Evolutionary conservation across 2,888 invertebrate genomes (phyloP), one percentile per base, ranked within the genome.

Genomic region (Digitonthophagus gazella): DNA sequence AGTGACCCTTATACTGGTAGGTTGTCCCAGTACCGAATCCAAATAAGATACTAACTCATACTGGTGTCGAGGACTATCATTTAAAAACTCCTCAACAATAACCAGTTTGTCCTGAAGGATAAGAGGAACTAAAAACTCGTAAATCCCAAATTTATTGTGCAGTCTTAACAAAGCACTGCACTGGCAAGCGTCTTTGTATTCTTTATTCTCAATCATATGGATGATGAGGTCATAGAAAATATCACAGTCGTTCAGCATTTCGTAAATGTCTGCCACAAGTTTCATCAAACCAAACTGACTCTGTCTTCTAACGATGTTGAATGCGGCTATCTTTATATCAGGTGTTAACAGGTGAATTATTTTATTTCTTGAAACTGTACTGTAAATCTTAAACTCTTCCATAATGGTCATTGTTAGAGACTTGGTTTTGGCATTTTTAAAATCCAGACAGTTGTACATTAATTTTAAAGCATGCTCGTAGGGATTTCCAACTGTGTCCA

Each of bases 101-200:
- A 87, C 88, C 11, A 90, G 82, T 80, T 93, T 94, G 78, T 95
- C 94, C 84, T 95, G 93, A 57, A 95, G 83, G 74, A 95, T 85
- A 66, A 96, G 83, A 0, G 95, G 95, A 72, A 96, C 85, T 4
- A 93, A 79, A 74, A 95, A 85, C 68, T 90, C 88, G 78, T 91
- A 88, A 66, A 93, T 88, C 64, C 86, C 83, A 79, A 93, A 92
- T 67, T 87, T 83, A 71, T 87, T 83, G 76, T 90, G 90, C 55
- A 93, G 80, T 72, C 89, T 85, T 77, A 93, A 84, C 66, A 89
- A 85, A 67, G 89, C 86, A 4, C 89, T 86, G 82, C 90, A 88
- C 78, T 91, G 91, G 44, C 91, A 90, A 19, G 91, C 93, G 83
- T 91, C 91, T 85, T 92, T 93, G 80, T 89, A 92, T 74, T 86